A percentile compares a stretch with the other conserved stretches of the same genome.
These are phyloP conservation scores for Styela clava DNA, from an alignment of 23 tunicate genomes.

Conservation along the genomic window DNA sequence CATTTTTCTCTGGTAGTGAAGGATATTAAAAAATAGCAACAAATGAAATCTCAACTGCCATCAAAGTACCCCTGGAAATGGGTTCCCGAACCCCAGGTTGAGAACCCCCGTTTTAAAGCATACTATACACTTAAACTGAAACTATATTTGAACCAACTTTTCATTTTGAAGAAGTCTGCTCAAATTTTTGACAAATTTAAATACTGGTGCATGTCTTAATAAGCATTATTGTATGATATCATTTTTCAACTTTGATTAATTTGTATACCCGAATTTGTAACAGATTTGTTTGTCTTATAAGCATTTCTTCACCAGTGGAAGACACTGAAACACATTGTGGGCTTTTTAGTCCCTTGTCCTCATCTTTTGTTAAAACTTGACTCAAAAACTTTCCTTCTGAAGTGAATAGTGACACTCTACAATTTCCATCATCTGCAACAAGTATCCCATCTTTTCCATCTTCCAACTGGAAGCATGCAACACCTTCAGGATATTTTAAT, in stretches of 20 bases:
- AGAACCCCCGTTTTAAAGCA: too few species aligned
- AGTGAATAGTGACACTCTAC: constrained; percentile 41
- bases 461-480: constrained; percentile 22
- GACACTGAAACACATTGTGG: constrained; percentile 36
- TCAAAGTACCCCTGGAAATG: too few species aligned
- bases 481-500: constrained; percentile 47
- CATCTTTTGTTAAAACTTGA: constrained; percentile 29
- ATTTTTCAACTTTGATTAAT: constrained; percentile 22
- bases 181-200: too few species aligned
- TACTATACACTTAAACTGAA: too few species aligned
- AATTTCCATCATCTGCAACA: constrained; percentile 77
- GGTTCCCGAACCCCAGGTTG: too few species aligned
- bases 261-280: constrained; percentile 32
- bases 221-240: neutral
- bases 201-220: too few species aligned
- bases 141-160: too few species aligned
- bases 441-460: constrained; percentile 53
- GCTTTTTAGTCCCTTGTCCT: constrained; percentile 31
- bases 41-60: too few species aligned
- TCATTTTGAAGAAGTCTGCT: too few species aligned
- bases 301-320: constrained; percentile 29
- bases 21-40: too few species aligned
- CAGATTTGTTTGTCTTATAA: constrained; percentile 41
- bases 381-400: constrained; percentile 40
- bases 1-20: too few species aligned